Evolutionary conservation across 2,113 vertebrate species (phyloP), one percentile per base, ranked within the genome.

Genomic region (Procavia capensis): DNA sequence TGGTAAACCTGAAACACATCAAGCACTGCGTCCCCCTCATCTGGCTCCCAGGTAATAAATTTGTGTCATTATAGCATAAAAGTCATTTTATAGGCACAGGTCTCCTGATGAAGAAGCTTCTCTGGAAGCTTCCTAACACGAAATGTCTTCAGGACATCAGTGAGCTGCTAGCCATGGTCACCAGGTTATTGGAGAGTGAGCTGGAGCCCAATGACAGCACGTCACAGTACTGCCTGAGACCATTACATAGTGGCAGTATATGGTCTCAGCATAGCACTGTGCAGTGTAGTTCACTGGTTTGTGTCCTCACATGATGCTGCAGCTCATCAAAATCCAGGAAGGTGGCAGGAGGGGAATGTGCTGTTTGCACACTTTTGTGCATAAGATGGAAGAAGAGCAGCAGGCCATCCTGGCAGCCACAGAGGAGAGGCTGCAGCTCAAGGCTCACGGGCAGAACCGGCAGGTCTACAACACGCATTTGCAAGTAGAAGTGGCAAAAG

Each of bases 41-140:
- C 97, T 99, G 98, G 96, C 19, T 98, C 99, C 0, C 98, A 99
- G 87, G 98, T 99, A 86, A 98, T 99, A 3, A 98, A 99, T 17
- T 99, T 99, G 89, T 98, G 99, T 1, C 99, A 99, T 91, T 99
- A 99, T 94, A 99, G 99, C 84, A 97, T 99, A 94, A 99, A 99
- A 95, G 99, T 99, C 0, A 99, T 99, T 25, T 99, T 0, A 99
- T 99, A 72, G 99, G 99, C 0, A 98, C 99, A 94, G 99, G 99
- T 96, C 98, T 98, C 0, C 99, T 99, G 1, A 98, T 99, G 88
- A 99, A 99, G 98, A 99, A 99, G 96, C 98, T 99, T 68, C 98
- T 99, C 86, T 99, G 99, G 96, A 99, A 95, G 76, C 99, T 99
- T 87, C 99, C 99, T 79, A 99, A 99, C 98, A 99, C 99, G 99